These are phyloP conservation scores for Leptobrachium ailaonicum DNA, from an alignment of 2,113 vertebrate species.

Conservation along the genomic window DNA sequence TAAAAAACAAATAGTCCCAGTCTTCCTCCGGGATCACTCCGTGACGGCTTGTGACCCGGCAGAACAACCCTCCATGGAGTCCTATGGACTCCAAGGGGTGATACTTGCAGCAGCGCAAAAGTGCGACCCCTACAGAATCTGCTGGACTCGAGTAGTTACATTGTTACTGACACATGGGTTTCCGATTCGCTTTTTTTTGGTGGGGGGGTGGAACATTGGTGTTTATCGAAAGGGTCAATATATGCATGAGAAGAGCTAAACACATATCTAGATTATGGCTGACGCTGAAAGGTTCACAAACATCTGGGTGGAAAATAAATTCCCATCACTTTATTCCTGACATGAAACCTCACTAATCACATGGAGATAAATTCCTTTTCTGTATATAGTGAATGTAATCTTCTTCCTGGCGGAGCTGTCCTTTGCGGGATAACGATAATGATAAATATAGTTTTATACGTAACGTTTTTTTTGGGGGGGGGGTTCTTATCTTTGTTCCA, in stretches of 20 bases:
- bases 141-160: too few species aligned
- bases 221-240: not conserved
- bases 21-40: too few species aligned
- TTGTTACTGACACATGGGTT: too few species aligned
- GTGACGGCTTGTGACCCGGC: too few species aligned
- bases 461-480: not conserved
- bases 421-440: not conserved
- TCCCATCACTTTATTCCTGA: not conserved
- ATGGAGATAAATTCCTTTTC: not conserved
- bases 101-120: too few species aligned
- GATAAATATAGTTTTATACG: not conserved
- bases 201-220: too few species aligned
- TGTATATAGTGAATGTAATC: not conserved
- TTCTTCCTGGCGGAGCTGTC: not conserved
- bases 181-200: too few species aligned
- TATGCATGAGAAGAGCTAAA: not conserved
- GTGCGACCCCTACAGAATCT: too few species aligned
- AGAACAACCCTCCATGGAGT: too few species aligned
- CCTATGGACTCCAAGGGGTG: too few species aligned
- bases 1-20: too few species aligned
- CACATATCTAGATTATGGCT: not conserved
- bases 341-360: not conserved
- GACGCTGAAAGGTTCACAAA: not conserved
- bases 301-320: not conserved
- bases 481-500: too few species aligned